These are phyloP conservation scores for Parnassius orleans DNA, from an alignment of 2,888 invertebrate genomes.

Conservation along the genomic window DNA sequence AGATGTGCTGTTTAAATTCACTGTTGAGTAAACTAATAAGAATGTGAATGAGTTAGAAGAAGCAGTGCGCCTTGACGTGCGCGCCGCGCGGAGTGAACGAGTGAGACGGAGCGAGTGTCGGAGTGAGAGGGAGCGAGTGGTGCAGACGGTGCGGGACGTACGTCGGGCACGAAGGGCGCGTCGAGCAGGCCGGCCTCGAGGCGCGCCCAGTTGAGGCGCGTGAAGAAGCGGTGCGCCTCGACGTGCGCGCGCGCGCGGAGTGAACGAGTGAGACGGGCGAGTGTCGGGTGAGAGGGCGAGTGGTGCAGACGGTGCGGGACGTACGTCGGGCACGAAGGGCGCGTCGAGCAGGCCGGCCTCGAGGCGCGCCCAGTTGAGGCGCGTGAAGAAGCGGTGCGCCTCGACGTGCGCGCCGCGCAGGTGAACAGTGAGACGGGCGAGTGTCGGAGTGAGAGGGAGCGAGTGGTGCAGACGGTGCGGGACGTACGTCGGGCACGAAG, in stretches of 20 bases:
- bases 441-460: too few relatives aligned
- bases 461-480: too few relatives aligned
- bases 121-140: background rate
- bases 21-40: too few relatives aligned
- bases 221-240: slow-evolving; percentile 85
- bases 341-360: slow-evolving; percentile 67
- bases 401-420: slow-evolving; percentile 75
- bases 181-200: slow-evolving; percentile 80
- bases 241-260: slow-evolving; percentile 70
- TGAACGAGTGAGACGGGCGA: too few relatives aligned
- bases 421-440: too few relatives aligned
- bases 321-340: background rate
- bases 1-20: too few relatives aligned
- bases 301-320: background rate
- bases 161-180: background rate
- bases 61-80: slow-evolving; percentile 83
- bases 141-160: background rate
- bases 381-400: slow-evolving; percentile 84
- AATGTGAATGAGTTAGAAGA: slow-evolving; percentile 82
- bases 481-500: too few relatives aligned
- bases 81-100: slow-evolving; percentile 82
- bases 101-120: background rate
- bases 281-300: too few relatives aligned
- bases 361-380: slow-evolving; percentile 96
- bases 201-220: slow-evolving; percentile 95